Conservation (phyloP, 2,888 invertebrate species). For the Athalia rosae region DNA sequence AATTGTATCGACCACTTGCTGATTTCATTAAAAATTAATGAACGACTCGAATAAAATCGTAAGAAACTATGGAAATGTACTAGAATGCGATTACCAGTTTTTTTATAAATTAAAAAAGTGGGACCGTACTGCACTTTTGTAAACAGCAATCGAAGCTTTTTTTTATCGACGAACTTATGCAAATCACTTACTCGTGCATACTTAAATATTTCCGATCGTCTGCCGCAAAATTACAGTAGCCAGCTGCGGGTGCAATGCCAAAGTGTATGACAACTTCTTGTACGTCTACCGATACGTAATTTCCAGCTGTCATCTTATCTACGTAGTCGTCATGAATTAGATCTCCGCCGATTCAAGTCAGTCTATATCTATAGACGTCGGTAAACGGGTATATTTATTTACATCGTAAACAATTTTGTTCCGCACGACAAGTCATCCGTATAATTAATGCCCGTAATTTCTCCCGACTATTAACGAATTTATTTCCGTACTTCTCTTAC, state of each 20-base stretch:
- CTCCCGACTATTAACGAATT: too few relatives aligned
- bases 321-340: background rate
- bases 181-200: constrained; percentile 13
- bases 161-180: constrained; percentile 10
- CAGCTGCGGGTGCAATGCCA: constrained; percentile 19
- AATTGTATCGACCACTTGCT: too few relatives aligned
- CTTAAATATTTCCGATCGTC: background rate
- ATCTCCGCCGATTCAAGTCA: background rate
- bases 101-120: background rate
- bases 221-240: background rate
- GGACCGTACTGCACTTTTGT: background rate
- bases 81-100: background rate
- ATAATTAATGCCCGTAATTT: too few relatives aligned
- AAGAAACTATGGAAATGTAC: background rate
- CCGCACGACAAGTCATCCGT: too few relatives aligned
- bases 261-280: constrained; percentile 17
- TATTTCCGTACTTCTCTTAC: too few relatives aligned
- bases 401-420: too few relatives aligned
- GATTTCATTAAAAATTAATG: too few relatives aligned
- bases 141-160: background rate
- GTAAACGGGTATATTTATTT: too few relatives aligned
- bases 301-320: background rate
- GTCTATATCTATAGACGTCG: too few relatives aligned
- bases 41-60: too few relatives aligned
- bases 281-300: background rate